phyloP scores from a whole-genome alignment of 2,797 vertebrate species.

The Siniperca obscura region DNA sequence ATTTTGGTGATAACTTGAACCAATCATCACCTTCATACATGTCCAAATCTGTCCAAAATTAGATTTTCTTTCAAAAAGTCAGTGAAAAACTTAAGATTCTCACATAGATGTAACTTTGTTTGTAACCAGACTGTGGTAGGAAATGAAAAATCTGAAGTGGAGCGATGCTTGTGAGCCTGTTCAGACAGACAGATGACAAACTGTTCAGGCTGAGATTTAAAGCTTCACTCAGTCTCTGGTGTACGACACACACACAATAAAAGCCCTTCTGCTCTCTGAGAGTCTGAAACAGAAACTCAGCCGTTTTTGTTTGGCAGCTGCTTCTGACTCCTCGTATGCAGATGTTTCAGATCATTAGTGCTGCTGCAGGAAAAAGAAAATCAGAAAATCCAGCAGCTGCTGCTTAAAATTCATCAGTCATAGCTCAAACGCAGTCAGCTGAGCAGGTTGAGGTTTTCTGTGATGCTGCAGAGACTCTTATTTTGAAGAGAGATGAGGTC shows the following conservation, averaged over 20 bases:
- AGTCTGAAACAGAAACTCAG: conserved; percentile 19
- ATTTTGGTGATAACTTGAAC: no score
- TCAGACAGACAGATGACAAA: no score
- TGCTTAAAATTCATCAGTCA: conserved; percentile 40
- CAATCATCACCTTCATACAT: background rate
- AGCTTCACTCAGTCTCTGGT: background rate
- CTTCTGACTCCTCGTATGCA: conserved; percentile 26
- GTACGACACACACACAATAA: background rate
- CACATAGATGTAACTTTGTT: no score
- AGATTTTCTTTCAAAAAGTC: no score
- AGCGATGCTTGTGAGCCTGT: no score
- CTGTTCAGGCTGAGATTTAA: background rate
- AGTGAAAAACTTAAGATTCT: no score
- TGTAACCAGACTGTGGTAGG: no score
- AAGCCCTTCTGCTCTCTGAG: conserved; percentile 9
- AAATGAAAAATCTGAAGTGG: no score
- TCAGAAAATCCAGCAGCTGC: conserved; percentile 44
- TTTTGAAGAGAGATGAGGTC: conserved; percentile 14
- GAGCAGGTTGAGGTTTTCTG: background rate
- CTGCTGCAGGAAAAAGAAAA: conserved; percentile 22
- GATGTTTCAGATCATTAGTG: conserved; percentile 40
- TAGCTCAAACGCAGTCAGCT: conserved; percentile 19
- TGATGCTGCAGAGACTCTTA: conserved; percentile 30
- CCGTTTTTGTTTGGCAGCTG: conserved; percentile 27
- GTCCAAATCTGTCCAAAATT: no score